phyloP scores from a whole-genome alignment of 2,797 vertebrate species.

The Sebastes flavidus region DNA sequence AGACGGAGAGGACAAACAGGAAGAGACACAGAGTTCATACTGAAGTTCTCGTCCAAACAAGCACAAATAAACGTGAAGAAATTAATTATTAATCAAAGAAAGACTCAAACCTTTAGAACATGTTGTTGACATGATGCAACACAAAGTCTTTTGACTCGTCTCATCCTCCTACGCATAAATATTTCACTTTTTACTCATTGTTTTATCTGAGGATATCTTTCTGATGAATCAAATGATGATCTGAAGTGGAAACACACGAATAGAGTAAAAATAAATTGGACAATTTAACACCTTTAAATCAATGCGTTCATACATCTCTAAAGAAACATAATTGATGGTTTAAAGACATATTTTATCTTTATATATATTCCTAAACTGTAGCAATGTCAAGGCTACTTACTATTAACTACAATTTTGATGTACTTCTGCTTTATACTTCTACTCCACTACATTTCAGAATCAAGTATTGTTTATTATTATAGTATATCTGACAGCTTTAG shows the following conservation, averaged over 20 bases:
- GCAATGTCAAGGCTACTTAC: too few relatives aligned
- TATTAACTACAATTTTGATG: neutral
- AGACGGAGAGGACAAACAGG: neutral
- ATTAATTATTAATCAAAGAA: neutral
- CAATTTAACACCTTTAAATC: neutral
- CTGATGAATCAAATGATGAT: neutral
- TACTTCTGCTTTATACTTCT: neutral
- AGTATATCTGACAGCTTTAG: too few relatives aligned
- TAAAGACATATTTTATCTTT: neutral
- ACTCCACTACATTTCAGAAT: neutral
- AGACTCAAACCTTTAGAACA: neutral
- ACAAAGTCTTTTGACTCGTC: accelerated
- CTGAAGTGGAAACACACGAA: neutral
- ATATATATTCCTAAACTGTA: neutral
- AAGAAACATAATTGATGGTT: neutral
- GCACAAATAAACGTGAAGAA: neutral
- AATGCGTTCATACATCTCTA: neutral
- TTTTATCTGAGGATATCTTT: neutral
- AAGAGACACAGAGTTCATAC: neutral
- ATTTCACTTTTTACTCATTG: neutral
- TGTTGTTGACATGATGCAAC: neutral
- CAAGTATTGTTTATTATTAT: too few relatives aligned
- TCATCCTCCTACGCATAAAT: neutral
- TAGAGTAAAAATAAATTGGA: neutral
- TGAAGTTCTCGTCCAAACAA: neutral